Percentiles rank a stretch among this genome's conserved stretches.
Evolutionary conservation across 1,140 invertebrate species (phyloP).

Genomic region (Cydia pomonella): DNA sequence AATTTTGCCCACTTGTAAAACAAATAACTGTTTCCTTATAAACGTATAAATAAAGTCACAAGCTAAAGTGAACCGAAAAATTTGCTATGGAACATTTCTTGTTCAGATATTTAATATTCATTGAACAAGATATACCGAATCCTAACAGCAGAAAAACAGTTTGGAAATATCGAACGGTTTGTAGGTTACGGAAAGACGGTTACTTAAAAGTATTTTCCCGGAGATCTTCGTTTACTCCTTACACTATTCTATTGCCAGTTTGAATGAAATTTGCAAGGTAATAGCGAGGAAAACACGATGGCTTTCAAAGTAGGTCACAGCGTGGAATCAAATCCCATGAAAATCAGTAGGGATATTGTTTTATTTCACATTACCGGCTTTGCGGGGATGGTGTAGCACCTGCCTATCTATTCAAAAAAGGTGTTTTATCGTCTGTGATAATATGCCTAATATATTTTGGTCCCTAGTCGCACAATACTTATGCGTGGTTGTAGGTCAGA

Average conservation of each 20-base stretch:
- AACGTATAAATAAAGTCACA: too few relatives aligned
- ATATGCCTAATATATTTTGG: not conserved
- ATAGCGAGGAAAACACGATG: conserved; percentile 25
- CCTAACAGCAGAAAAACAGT: not conserved
- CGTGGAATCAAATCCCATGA: conserved; percentile 25
- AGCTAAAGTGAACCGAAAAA: too few relatives aligned
- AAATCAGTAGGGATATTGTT: conserved; percentile 23
- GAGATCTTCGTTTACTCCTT: not conserved
- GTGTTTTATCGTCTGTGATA: not conserved
- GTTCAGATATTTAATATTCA: too few relatives aligned
- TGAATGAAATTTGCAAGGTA: conserved; percentile 31
- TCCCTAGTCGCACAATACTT: too few relatives aligned
- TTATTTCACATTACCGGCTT: conserved; percentile 32
- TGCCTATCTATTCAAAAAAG: not conserved
- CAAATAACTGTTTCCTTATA: too few relatives aligned
- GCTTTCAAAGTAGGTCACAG: conserved; percentile 29
- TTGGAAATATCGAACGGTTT: not conserved
- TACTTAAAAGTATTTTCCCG: conserved; percentile 5
- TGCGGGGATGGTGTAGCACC: not conserved
- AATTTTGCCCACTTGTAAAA: too few relatives aligned
- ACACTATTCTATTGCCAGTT: conserved; percentile 11
- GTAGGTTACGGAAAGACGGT: not conserved
- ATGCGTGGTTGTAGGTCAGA: not conserved
- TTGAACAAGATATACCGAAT: too few relatives aligned
- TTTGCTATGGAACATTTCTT: too few relatives aligned